These are phyloP conservation scores for Enteromius paludinosus DNA, from an alignment of 2,797 vertebrate genomes.

Conservation along the genomic window DNA sequence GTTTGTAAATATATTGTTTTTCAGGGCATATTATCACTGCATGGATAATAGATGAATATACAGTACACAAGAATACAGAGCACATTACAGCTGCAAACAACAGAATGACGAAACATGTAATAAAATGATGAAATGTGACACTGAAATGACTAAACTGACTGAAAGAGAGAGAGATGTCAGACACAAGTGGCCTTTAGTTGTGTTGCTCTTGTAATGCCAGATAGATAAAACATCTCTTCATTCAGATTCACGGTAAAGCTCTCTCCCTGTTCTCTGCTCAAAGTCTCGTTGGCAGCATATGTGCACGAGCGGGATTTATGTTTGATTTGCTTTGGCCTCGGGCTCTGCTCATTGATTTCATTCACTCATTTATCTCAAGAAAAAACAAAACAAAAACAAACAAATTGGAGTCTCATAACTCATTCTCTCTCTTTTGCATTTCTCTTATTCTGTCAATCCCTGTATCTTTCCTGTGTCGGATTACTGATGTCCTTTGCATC, in stretches of 20 bases:
- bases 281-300: slow-evolving; percentile 17
- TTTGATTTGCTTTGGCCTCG: slow-evolving; percentile 33
- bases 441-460: not conserved
- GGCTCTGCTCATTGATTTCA: slow-evolving; percentile 43
- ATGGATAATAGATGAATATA: not conserved
- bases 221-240: slow-evolving; percentile 11
- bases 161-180: not conserved
- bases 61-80: not conserved
- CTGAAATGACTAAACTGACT: slow-evolving; percentile 5
- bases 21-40: not conserved
- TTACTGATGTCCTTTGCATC: slow-evolving; percentile 15
- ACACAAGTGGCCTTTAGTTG: not conserved
- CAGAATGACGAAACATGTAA: slow-evolving; percentile 25
- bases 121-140: slow-evolving; percentile 28
- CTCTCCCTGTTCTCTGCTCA: not conserved
- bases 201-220: slow-evolving; percentile 6
- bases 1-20: not conserved
- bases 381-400: slow-evolving; percentile 3
- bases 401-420: not conserved
- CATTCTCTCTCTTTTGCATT: slow-evolving; percentile 2
- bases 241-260: not conserved
- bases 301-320: slow-evolving; percentile 37
- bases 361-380: slow-evolving; percentile 43
- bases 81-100: not conserved
- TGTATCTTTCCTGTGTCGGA: slow-evolving; percentile 12